These are phyloP conservation scores for Helicolenus hilgendorfi DNA, from an alignment of 2,797 vertebrate genomes.

Conservation along the genomic window DNA sequence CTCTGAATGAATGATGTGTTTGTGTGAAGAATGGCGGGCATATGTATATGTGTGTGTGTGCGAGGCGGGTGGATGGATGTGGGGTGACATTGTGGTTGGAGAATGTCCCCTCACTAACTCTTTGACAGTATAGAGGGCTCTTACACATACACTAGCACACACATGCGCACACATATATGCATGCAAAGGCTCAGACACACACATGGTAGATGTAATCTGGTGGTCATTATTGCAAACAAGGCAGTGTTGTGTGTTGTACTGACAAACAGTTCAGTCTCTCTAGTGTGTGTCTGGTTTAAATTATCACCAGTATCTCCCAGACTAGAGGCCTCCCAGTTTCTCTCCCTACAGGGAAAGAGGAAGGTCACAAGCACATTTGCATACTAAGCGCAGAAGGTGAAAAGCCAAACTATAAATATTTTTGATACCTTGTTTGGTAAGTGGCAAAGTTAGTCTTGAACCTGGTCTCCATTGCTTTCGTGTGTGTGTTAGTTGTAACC, in stretches of 20 bases:
- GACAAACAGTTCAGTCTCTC: constrained; percentile 72
- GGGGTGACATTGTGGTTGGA: constrained; percentile 44
- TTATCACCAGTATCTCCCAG: constrained; percentile 75
- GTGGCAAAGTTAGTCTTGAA: neutral
- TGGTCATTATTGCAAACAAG: constrained; percentile 83
- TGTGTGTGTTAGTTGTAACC: neutral
- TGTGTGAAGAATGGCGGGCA: constrained; percentile 45
- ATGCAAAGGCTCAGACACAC: constrained; percentile 55
- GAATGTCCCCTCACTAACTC: constrained; percentile 50
- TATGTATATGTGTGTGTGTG: constrained; percentile 2
- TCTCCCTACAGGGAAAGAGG: constrained; percentile 35
- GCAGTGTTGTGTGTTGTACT: constrained; percentile 79
- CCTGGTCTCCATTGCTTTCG: constrained; percentile 3
- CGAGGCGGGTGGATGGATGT: constrained; percentile 34
- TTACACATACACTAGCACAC: constrained; percentile 27
- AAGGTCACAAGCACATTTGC: constrained; percentile 42
- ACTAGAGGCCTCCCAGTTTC: constrained; percentile 53
- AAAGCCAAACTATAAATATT: constrained; percentile 28
- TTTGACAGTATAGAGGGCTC: constrained; percentile 52
- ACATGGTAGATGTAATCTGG: constrained; percentile 75
- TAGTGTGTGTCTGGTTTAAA: constrained; percentile 77
- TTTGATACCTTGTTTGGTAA: constrained; percentile 11
- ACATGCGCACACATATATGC: constrained; percentile 8
- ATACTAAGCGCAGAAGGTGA: constrained; percentile 17
- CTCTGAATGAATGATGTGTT: constrained; percentile 64